Percentiles rank a stretch among this genome's conserved stretches.
These are phyloP conservation scores for Neopipo cinnamomea DNA, from an alignment of 2,113 vertebrate genomes.

Conservation along the genomic window DNA sequence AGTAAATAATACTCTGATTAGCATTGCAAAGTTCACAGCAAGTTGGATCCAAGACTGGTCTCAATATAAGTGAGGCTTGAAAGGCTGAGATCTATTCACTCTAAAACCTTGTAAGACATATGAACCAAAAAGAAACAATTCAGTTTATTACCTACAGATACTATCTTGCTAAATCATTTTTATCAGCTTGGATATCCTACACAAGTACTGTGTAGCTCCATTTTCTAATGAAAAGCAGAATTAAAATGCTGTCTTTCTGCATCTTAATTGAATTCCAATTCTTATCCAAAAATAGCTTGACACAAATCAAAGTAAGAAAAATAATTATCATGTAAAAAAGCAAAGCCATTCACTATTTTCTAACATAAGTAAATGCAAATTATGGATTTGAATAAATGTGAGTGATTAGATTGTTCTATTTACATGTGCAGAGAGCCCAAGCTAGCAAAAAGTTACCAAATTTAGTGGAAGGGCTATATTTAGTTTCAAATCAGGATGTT, in stretches of 20 bases:
- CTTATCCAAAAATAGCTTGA: constrained; percentile 31
- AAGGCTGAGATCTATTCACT: not conserved
- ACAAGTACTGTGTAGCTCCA: not conserved
- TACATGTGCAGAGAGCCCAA: constrained; percentile 5
- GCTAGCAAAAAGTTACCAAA: constrained; percentile 46
- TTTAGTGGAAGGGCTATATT: constrained; percentile 42
- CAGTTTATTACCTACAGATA: not conserved
- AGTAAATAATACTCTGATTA: not conserved
- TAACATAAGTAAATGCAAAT: constrained; percentile 57
- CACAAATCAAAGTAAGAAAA: constrained; percentile 41
- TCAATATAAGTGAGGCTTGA: not conserved
- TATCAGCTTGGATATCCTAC: not conserved
- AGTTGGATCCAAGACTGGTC: not conserved
- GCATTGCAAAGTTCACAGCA: not conserved
- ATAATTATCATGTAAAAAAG: constrained; percentile 52
- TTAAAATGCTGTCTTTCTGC: constrained; percentile 8
- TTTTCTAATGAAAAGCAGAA: constrained; percentile 14
- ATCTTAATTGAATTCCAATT: constrained; percentile 42
- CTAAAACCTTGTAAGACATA: not conserved
- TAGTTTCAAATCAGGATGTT: constrained; percentile 52
- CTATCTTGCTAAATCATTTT: not conserved
- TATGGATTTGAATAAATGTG: constrained; percentile 35
- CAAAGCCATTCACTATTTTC: constrained; percentile 37
- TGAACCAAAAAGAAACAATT: not conserved
- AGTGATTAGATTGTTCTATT: constrained; percentile 29